phyloP scores from a whole-genome alignment of 2,888 invertebrate genomes.

The Xiphydria camelus region DNA sequence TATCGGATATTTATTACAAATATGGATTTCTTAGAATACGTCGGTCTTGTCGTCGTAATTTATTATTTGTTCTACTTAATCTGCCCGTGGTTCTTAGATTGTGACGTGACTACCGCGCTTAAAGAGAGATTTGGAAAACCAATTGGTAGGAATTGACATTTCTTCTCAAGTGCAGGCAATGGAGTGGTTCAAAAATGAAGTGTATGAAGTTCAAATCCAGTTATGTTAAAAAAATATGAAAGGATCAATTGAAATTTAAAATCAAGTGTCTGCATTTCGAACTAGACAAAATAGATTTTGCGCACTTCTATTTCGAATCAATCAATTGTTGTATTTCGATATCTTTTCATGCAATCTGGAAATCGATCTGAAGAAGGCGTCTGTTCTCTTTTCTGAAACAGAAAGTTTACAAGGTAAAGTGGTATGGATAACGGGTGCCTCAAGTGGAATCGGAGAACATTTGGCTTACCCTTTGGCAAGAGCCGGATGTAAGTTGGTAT shows the following conservation, averaged over 20 bases:
- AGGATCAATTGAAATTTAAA: neutral
- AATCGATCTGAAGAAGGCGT: neutral
- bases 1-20: slow-evolving; percentile 4
- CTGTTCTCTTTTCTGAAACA: slow-evolving; percentile 32
- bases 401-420: slow-evolving; percentile 68
- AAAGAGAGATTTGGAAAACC: slow-evolving; percentile 67
- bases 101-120: slow-evolving; percentile 64
- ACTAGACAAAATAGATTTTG: too few species aligned
- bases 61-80: slow-evolving; percentile 62
- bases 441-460: slow-evolving; percentile 80
- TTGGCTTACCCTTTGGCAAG: slow-evolving; percentile 71
- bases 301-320: too few species aligned
- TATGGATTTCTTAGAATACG: slow-evolving; percentile 33
- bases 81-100: slow-evolving; percentile 62
- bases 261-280: neutral
- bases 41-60: slow-evolving; percentile 42
- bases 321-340: too few species aligned
- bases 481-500: slow-evolving; percentile 67
- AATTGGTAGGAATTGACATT: slow-evolving; percentile 61
- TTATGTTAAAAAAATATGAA: neutral
- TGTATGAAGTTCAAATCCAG: neutral
- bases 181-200: neutral
- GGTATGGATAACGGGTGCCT: slow-evolving; percentile 84
- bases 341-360: neutral
- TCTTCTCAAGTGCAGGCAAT: too few species aligned